Base-by-base conservation (phyloP, 2,888 invertebrate genomes). In the Habroteleia sp. region DNA sequence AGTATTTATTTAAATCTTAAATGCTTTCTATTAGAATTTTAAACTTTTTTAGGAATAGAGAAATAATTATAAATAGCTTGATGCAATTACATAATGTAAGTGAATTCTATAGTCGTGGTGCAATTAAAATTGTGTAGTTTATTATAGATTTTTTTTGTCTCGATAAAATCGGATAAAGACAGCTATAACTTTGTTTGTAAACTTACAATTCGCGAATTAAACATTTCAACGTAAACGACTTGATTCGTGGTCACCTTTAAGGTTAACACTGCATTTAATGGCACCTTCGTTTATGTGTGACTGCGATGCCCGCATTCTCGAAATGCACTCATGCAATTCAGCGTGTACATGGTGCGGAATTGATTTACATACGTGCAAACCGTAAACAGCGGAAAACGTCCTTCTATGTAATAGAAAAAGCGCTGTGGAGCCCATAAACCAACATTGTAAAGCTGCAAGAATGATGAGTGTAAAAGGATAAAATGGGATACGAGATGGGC, bases 381-480 rank as follows among this genome's bases (percentile, higher is more conserved):
- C 41, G 73, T 74, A 74, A 74, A 66, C 66, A 41, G 33, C 33
- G 63, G 48, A 48, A 63, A 71, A 23, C 56, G 48, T 71, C 62
- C 41, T 62, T 60, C 37, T 20, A 23, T 17, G 66, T 44, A 66
- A 74, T 60, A 68, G 62, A 68, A 73, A 65, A 54, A 44, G 60
- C 46, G 50, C 14, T 23, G 14, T 31, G 29, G 58, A 27, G 42
- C 42, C 54, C 66, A 60, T 75, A 84, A 83, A 77, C 79, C 80
- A 79, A 84, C 83, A 83, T 82, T 84, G 83, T 84, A 82, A 83
- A 82, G 71, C 62, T 50, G 60, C 76, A 76, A 75, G 77, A 81
- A 80, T 78, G 75, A 74, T 80, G 80, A 82, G 78, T 82, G 83
- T 82, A 79, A 83, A 83, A 80, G 78, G 39, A 54, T n/a, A n/a